Evolutionary conservation across 2,888 invertebrate species (phyloP), one percentile per base, ranked within the genome.

Genomic region (Pheosia gnoma): DNA sequence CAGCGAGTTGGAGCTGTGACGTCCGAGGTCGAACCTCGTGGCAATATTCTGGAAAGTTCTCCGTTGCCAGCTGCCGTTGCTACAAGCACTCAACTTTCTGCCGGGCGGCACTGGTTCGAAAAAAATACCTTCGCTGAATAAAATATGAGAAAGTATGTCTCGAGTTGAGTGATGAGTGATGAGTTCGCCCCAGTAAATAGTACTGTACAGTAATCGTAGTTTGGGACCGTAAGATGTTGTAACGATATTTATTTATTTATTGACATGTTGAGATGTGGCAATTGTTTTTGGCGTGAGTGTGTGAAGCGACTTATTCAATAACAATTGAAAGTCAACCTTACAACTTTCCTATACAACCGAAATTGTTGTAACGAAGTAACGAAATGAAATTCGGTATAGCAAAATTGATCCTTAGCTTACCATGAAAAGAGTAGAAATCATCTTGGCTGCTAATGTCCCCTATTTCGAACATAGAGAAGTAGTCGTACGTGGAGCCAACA

Each of bases 41-140:
- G 88, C 90, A 72, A 94, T 77, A 77, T 95, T 95, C 78, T 95
- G 94, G 74, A 93, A 94, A 55, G 95, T 94, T 78, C 95, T 87
- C 3, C 95, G 87, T 69, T 95, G 95, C 85, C 95, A 90, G 72
- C 94, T 95, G 59, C 94, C 94, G 72, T 93, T 94, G 79, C 94
- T 95, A 5, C 90, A 90, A 3, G 84, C 83, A 64, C 93, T 94
- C 9, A 93, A 78, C 72, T 91, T 91, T 60, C 93, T 90, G 45
- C 92, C 91, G 0, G 92, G 80, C 54, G 89, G 87, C 62, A 87
- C 88, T 90, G 72, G 85, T 88, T 56, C 80, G 77, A 68, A 84
- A 86, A 59, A 87, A 25, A 39, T 47, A 56, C n/a, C 49, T 5
- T 54, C 37, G 47, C 47, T 47, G 11, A 47, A 25, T 37, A 52